Conservation (phyloP, 2,113 vertebrate genomes). For the Notiomystis cincta region DNA sequence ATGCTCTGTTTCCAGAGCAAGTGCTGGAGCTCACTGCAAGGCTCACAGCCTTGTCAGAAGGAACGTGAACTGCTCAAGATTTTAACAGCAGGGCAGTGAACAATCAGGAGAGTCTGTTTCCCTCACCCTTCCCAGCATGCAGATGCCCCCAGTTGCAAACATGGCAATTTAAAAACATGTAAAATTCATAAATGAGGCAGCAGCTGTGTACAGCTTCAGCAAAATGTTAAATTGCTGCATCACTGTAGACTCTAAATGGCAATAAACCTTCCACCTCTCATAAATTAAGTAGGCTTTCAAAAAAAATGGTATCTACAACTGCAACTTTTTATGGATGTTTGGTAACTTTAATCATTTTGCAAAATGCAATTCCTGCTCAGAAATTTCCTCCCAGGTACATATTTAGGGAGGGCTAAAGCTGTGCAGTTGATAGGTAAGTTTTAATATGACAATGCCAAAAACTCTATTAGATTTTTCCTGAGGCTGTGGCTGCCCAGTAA, state of each 20-base stretch:
- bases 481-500: conserved; percentile 74
- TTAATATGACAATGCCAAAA: conserved; percentile 79
- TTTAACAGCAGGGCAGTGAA: neutral
- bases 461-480: conserved; percentile 76
- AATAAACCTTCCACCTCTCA: conserved; percentile 81
- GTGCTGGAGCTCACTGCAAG: neutral
- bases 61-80: neutral
- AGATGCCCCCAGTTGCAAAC: conserved; percentile 39
- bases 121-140: neutral
- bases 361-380: conserved; percentile 77
- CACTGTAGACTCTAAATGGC: conserved; percentile 74
- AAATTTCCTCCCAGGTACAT: conserved; percentile 78
- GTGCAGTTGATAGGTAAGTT: conserved; percentile 79
- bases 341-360: conserved; percentile 83
- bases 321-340: conserved; percentile 83
- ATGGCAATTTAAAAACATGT: conserved; percentile 75
- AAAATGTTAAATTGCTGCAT: conserved; percentile 71
- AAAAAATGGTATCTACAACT: conserved; percentile 73
- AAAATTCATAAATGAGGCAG: conserved; percentile 72
- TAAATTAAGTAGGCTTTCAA: conserved; percentile 80
- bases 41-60: neutral
- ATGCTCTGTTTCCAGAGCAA: neutral
- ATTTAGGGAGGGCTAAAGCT: conserved; percentile 80
- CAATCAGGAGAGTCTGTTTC: neutral
- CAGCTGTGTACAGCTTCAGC: conserved; percentile 62